phyloP scores from a whole-genome alignment of 2,797 vertebrate species.

The Threskiornis aethiopicus region DNA sequence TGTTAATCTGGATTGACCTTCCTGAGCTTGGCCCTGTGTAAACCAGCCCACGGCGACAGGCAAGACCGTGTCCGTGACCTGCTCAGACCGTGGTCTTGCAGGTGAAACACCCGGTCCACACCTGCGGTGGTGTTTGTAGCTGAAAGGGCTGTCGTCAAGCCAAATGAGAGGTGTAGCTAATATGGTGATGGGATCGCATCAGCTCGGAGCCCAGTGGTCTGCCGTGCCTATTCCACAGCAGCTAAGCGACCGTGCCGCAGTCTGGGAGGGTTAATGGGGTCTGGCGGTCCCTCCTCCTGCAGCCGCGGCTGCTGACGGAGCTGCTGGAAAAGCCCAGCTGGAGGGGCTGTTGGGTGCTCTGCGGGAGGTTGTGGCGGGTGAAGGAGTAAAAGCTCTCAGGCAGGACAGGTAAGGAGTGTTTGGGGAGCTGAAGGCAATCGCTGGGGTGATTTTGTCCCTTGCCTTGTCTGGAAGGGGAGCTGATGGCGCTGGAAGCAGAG shows the following conservation, averaged over 20 bases:
- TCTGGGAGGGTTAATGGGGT: neutral
- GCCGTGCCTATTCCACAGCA: neutral
- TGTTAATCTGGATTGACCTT: neutral
- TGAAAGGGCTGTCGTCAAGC: neutral
- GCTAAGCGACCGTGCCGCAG: rapidly evolving
- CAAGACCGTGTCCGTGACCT: rapidly evolving
- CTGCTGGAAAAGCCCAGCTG: neutral
- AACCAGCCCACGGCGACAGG: rapidly evolving
- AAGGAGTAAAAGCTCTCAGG: neutral
- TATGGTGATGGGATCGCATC: rapidly evolving
- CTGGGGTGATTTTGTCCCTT: neutral
- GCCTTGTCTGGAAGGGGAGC: neutral
- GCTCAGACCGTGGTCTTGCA: rapidly evolving
- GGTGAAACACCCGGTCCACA: rapidly evolving
- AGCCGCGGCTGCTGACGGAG: neutral
- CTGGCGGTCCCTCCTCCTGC: neutral
- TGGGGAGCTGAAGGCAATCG: neutral
- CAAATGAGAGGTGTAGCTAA: neutral
- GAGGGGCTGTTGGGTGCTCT: neutral
- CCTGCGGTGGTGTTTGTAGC: neutral
- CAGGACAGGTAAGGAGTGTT: neutral
- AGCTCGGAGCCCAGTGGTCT: neutral
- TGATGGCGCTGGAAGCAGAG: neutral
- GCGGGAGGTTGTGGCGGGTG: neutral
- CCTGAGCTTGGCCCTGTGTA: neutral